A percentile compares a stretch with the other conserved stretches of the same genome.
Evolutionary conservation across 2,888 invertebrate species (phyloP).

Genomic region (Chironomus tentans): DNA sequence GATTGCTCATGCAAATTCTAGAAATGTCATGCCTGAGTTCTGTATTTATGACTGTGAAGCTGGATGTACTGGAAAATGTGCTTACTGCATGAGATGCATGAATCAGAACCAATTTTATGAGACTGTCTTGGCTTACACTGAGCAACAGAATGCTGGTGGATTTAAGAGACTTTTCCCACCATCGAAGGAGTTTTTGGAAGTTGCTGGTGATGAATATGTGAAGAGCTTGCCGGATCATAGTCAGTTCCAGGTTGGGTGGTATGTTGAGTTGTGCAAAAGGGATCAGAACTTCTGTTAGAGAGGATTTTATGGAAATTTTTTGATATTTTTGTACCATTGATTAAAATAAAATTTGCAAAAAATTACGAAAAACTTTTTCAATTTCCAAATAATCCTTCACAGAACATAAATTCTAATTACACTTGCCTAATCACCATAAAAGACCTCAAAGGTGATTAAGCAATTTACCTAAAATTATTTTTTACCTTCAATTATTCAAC

Average conservation of each 20-base stretch:
- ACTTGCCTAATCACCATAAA: too few relatives aligned
- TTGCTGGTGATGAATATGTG: background rate
- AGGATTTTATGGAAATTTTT: too few relatives aligned
- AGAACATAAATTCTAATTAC: too few relatives aligned
- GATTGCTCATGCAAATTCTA: background rate
- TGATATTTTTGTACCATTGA: too few relatives aligned
- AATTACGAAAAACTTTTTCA: too few relatives aligned
- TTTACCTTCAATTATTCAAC: too few relatives aligned
- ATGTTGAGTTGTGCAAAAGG: background rate
- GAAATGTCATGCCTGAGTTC: background rate
- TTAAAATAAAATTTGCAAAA: too few relatives aligned
- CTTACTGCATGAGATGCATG: background rate
- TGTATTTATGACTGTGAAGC: background rate
- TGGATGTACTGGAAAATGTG: background rate
- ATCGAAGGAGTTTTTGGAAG: background rate
- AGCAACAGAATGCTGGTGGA: background rate
- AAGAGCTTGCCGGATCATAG: background rate
- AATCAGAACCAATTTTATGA: background rate
- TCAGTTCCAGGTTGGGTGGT: background rate
- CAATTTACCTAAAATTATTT: too few relatives aligned
- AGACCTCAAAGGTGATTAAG: too few relatives aligned
- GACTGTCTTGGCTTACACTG: background rate
- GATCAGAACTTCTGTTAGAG: background rate
- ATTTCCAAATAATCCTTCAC: too few relatives aligned
- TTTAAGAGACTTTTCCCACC: background rate